Base-by-base conservation (phyloP, 2,888 invertebrate genomes). In the Xanthorhoe designata region DNA sequence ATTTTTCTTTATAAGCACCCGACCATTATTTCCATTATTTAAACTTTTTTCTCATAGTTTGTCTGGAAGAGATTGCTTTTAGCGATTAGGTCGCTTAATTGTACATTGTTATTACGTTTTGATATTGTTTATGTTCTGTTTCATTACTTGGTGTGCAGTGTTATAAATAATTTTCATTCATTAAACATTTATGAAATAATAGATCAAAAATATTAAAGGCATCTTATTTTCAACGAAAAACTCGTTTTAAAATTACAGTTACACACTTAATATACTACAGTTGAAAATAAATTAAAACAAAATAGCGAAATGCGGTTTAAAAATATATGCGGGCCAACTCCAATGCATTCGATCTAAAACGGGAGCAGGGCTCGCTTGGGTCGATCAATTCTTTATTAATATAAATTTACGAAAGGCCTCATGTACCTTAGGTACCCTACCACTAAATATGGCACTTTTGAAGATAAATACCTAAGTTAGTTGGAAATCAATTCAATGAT, bases 371-470 rank as follows among this genome's bases (percentile, higher is more conserved):
- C 53, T 59, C 63, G 54, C 55, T 13, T 38, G 19, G 38, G 38
- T 66, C 69, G 68, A 73, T 70, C 49, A 29, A 42, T 67, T 61
- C 55, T 66, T 64, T 67, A 65, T 61, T 67, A 66, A 72, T 72
- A 65, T 15, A 53, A n/a, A 42, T 51, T 55, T n/a, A 64, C 13
- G 42, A 57, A n/a, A n/a, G 64, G 35, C 50, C 45, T 50, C 35
- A 32, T 13, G 38, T 55, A 42, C 38, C 0, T 42, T 13, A 13
- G 3, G 38, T 24, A 24, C 24, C n/a, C n/a, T 13, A 42, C 13
- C 38, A 13, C 38, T 42, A 1, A 13, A 42, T 13, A 32, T 42
- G 13, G 1, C 38, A 42, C 10, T 4, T 42, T 42, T 10, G 2
- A 38, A 9, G 7, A 8, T 35, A 6, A 6, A 10, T 8, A 10